Evolutionary conservation across 2,888 invertebrate genomes (phyloP).

Genomic region (Aproaerema taeniolella): DNA sequence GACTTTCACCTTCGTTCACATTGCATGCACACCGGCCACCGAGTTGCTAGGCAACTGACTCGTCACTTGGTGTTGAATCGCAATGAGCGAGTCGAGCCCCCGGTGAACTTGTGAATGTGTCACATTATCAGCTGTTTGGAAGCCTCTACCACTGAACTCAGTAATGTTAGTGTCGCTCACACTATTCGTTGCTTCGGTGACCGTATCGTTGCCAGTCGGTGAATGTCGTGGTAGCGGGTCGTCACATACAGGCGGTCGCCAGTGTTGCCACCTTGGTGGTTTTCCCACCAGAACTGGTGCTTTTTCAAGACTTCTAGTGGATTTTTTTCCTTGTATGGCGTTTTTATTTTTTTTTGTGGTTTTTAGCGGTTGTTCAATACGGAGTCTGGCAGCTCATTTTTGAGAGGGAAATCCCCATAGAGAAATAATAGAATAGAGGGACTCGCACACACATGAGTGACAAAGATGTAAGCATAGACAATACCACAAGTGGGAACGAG

Average conservation of each 20-base stretch:
- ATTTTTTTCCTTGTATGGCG: no score
- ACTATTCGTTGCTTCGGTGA: background rate
- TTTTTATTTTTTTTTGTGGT: no score
- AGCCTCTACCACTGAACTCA: slow-evolving; percentile 32
- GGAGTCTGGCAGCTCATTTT: no score
- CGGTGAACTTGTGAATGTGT: slow-evolving; percentile 47
- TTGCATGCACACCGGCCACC: slow-evolving; percentile 11
- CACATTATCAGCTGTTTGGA: slow-evolving; percentile 45
- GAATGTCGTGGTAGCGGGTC: slow-evolving; percentile 27
- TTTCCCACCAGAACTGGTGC: no score
- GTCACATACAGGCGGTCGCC: slow-evolving; percentile 37
- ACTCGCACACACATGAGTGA: no score
- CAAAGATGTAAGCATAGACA: no score
- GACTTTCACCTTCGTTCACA: slow-evolving; percentile 4
- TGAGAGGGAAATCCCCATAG: no score
- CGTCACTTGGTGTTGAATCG: slow-evolving; percentile 26
- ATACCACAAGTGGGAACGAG: no score
- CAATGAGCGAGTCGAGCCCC: slow-evolving; percentile 50
- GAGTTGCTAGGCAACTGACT: slow-evolving; percentile 12
- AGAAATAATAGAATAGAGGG: no score
- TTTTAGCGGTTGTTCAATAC: no score
- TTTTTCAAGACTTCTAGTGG: no score
- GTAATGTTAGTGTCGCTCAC: background rate
- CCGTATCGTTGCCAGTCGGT: background rate
- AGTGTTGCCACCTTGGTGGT: no score